A percentile compares a stretch with the other conserved stretches of the same genome.
phyloP scores from a whole-genome alignment of 2,113 vertebrate species.

The Ibidorhyncha struthersii region DNA sequence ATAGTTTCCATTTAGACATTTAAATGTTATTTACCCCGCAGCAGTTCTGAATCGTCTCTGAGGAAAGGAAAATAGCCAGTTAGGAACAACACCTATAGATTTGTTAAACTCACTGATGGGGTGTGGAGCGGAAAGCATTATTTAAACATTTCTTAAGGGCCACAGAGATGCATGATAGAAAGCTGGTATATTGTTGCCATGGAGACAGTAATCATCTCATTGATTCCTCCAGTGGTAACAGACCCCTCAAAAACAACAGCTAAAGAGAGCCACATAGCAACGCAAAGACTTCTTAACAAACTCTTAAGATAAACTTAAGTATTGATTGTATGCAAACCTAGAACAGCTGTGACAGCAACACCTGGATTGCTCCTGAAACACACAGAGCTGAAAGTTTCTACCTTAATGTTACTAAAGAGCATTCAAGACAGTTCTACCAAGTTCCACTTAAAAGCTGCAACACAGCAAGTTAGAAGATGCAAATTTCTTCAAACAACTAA shows the following conservation, averaged over 20 bases:
- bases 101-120: not conserved
- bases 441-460: not conserved
- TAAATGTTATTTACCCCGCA: not conserved
- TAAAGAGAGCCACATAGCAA: not conserved
- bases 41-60: not conserved
- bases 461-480: not conserved
- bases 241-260: not conserved
- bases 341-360: not conserved
- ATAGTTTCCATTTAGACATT: not conserved
- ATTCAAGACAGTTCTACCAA: not conserved
- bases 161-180: not conserved
- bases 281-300: not conserved
- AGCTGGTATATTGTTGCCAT: not conserved
- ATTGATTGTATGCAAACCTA: not conserved
- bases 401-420: not conserved
- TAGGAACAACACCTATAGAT: not conserved
- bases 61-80: not conserved
- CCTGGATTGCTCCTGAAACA: not conserved
- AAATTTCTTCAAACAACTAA: not conserved
- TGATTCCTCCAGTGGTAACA: conserved; percentile 4
- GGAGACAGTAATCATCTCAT: conserved; percentile 5
- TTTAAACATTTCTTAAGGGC: not conserved
- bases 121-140: not conserved
- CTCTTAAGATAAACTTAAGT: not conserved
- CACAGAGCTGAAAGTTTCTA: not conserved